Percentiles rank a stretch among this genome's conserved stretches.
Evolutionary conservation across 2,113 vertebrate species (phyloP).

Genomic region (Sitta europaea): DNA sequence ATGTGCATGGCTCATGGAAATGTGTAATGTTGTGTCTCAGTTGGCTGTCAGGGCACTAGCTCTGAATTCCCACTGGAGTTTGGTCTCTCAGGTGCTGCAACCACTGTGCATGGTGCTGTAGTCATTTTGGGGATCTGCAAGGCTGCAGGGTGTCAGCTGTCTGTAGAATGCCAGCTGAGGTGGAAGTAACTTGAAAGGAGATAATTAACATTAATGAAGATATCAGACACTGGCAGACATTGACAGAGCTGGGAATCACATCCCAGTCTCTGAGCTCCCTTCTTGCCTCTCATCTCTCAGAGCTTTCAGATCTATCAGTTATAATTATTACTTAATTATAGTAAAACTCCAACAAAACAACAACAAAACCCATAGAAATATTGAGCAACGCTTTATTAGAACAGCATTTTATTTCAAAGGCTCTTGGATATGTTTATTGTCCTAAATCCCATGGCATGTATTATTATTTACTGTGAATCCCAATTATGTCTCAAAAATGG

Average conservation of each 20-base stretch:
- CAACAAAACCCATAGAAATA: neutral
- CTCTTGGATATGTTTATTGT: neutral
- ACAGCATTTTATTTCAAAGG: neutral
- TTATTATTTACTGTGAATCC: neutral
- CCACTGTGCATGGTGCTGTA: fast-evolving
- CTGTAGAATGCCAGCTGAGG: neutral
- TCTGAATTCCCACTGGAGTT: neutral
- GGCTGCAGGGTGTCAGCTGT: neutral
- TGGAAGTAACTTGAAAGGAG: neutral
- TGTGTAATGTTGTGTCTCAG: neutral
- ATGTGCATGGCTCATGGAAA: neutral
- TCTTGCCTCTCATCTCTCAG: neutral
- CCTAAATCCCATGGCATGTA: neutral
- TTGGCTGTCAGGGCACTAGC: neutral
- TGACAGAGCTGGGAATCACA: neutral
- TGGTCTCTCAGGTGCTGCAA: neutral
- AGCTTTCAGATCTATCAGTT: neutral
- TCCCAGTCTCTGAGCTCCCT: neutral
- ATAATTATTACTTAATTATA: neutral
- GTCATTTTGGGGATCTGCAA: neutral
- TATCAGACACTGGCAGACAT: neutral
- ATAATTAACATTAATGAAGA: neutral
- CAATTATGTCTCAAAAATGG: neutral
- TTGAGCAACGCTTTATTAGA: neutral
- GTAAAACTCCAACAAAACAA: neutral